These are phyloP conservation scores for Caenorhabditis imperialis DNA, from an alignment of 2,888 invertebrate species.

Conservation along the genomic window DNA sequence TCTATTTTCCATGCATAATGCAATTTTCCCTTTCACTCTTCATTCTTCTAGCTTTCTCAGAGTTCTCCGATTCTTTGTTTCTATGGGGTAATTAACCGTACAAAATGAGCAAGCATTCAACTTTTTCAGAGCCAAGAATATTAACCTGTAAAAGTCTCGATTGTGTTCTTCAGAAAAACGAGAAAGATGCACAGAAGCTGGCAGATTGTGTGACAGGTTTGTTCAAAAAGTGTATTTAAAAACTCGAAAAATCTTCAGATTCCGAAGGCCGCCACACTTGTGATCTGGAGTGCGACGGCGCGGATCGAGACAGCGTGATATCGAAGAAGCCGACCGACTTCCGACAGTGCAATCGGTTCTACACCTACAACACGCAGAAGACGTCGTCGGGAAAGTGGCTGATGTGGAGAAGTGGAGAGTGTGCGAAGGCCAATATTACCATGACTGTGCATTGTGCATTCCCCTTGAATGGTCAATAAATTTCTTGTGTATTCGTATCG, in stretches of 20 bases:
- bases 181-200: constrained; percentile 4
- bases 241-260: neutral
- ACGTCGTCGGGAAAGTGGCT: constrained; percentile 50
- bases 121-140: constrained; percentile 11
- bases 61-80: constrained; percentile 1
- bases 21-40: too few species aligned
- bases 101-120: too few species aligned
- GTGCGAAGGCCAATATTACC: constrained; percentile 57
- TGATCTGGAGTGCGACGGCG: constrained; percentile 63
- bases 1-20: neutral
- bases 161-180: constrained; percentile 10
- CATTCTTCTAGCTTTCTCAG: neutral
- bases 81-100: constrained; percentile 25
- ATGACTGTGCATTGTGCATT: constrained; percentile 69
- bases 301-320: constrained; percentile 70
- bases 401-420: constrained; percentile 60
- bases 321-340: constrained; percentile 67
- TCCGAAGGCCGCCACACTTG: constrained; percentile 28
- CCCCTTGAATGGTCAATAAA: constrained; percentile 26
- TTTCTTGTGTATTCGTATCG: neutral
- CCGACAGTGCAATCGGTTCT: constrained; percentile 64
- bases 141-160: constrained; percentile 10
- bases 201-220: constrained; percentile 10
- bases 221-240: neutral
- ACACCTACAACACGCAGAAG: constrained; percentile 64